Conservation (phyloP, 2,888 invertebrate genomes). For the Chromoteleia sp. region DNA sequence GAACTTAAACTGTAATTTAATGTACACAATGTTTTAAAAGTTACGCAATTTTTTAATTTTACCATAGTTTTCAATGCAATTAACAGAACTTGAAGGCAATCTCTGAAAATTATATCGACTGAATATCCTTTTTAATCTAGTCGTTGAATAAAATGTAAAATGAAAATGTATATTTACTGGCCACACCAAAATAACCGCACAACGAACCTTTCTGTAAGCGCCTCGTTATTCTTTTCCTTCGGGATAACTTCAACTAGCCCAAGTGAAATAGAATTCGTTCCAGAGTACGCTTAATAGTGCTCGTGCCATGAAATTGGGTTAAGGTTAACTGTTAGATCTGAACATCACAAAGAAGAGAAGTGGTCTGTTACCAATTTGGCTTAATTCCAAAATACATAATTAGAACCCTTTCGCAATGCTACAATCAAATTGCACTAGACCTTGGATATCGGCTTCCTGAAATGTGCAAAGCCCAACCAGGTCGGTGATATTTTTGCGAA, state of each 20-base stretch:
- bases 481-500: slow-evolving; percentile 44
- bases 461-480: slow-evolving; percentile 53
- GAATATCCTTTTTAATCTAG: too few relatives aligned
- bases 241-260: background rate
- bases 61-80: too few relatives aligned
- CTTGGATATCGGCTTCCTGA: slow-evolving; percentile 70
- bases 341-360: slow-evolving; percentile 74
- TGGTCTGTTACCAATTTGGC: slow-evolving; percentile 80
- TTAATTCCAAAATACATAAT: slow-evolving; percentile 80
- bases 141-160: too few relatives aligned
- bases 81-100: too few relatives aligned
- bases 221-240: background rate
- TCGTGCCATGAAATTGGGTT: slow-evolving; percentile 73
- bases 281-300: slow-evolving; percentile 53
- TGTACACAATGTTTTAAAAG: too few relatives aligned
- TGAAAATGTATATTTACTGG: too few relatives aligned
- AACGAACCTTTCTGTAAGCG: background rate
- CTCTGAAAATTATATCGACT: too few relatives aligned
- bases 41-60: too few relatives aligned
- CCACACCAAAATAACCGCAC: background rate
- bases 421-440: slow-evolving; percentile 76
- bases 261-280: slow-evolving; percentile 2
- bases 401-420: slow-evolving; percentile 77
- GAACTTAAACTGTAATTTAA: too few relatives aligned
- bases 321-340: slow-evolving; percentile 73